Evolutionary conservation across 2,113 vertebrate genomes (phyloP), one percentile per base, ranked within the genome.

Genomic region (Cheilinus undulatus): DNA sequence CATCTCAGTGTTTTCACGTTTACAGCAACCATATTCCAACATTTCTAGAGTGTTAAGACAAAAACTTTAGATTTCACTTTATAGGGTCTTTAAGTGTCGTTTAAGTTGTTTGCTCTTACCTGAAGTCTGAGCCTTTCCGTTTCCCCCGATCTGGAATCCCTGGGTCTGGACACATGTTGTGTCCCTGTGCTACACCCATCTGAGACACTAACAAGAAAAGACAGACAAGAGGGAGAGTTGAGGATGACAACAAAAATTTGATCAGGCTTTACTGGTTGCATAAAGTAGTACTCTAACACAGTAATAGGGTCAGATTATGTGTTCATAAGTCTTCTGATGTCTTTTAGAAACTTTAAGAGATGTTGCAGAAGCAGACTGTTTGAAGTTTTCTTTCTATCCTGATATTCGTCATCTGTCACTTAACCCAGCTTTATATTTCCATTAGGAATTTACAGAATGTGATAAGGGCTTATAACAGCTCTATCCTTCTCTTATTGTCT

Each of bases 141-240:
- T 98, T 99, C 73, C 98, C 98, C 88, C 95, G 93, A 89, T 99
- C 97, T 4, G 98, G 98, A 90, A 97, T 96, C 88, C 97, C 98
- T 50, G 98, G 98, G 86, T 99, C 97, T 84, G 97, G 97, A 93
- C 98, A 99, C 96, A 98, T 97, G 95, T 99, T 97, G 93, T 97
- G 97, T 83, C 97, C 97, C 94, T 99, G 98, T 65, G 96, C 97
- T 67, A 98, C 97, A 81, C 97, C 98, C 96, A 98, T 98, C 93
- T 99, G 97, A 88, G 97, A 99, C 95, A 99, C 98, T 99, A 24
- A 64, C 9, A 7, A 30, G 26, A 66, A 53, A n/a, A 32, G 15
- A 73, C 23, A 76, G 20, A 56, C 4, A 32, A 2, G 46, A 26
- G 61, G 13, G 6, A 60, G 20, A 28, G 11, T 11, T 50, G 17